phyloP scores from a whole-genome alignment of 2,888 invertebrate species.

The Parnassius orleans region DNA sequence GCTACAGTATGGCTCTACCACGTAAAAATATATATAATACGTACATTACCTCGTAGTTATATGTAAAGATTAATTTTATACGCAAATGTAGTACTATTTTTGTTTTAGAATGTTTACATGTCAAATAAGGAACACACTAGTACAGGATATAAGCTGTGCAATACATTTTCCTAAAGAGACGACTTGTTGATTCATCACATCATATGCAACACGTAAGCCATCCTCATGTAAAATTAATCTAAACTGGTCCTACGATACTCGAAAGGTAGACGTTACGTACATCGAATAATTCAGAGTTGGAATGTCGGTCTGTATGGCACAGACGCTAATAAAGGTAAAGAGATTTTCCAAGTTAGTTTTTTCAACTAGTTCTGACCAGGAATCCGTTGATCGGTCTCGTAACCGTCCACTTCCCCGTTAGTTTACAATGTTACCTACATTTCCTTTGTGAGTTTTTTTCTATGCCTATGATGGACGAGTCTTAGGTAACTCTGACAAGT shows the following conservation, averaged over 20 bases:
- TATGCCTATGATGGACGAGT: not conserved
- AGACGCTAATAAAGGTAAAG: constrained; percentile 28
- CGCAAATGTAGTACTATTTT: too few relatives aligned
- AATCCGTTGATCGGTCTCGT: constrained; percentile 17
- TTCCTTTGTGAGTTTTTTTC: constrained; percentile 26
- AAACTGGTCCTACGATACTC: constrained; percentile 3
- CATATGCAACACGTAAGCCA: constrained; percentile 17
- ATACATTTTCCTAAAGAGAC: too few relatives aligned
- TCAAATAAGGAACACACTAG: too few relatives aligned
- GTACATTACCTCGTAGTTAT: too few relatives aligned
- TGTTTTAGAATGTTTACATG: too few relatives aligned
- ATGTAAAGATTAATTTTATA: too few relatives aligned
- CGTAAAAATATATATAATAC: too few relatives aligned
- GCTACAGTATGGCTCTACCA: too few relatives aligned
- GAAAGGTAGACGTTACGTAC: constrained; percentile 15
- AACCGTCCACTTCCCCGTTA: constrained; percentile 18
- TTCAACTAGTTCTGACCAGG: constrained; percentile 18
- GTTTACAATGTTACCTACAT: constrained; percentile 27
- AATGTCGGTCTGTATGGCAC: constrained; percentile 33
- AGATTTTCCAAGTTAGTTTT: constrained; percentile 34
- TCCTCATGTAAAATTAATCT: constrained; percentile 25
- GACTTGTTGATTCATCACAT: not conserved
- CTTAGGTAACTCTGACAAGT: constrained; percentile 18
- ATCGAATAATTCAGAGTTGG: constrained; percentile 25
- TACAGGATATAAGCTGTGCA: too few relatives aligned